These are phyloP conservation scores for Acrobasis repandana DNA, from an alignment of 2,888 invertebrate species.

Conservation along the genomic window DNA sequence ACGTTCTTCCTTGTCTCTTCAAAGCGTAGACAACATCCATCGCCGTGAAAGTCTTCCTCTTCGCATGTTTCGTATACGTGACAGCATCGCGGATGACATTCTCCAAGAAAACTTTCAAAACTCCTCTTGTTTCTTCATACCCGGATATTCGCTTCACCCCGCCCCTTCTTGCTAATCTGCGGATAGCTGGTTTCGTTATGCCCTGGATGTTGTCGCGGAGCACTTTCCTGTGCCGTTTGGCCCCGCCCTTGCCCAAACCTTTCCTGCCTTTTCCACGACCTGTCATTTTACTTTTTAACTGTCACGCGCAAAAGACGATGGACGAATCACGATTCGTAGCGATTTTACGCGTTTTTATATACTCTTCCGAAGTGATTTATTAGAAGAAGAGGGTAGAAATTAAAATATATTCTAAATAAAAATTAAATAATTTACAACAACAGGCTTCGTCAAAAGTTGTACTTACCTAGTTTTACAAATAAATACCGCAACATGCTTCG, in stretches of 20 bases:
- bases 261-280: slow-evolving; percentile 91
- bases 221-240: slow-evolving; percentile 92
- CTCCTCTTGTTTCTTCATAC: slow-evolving; percentile 91
- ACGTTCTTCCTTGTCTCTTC: slow-evolving; percentile 90
- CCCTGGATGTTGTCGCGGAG: slow-evolving; percentile 91
- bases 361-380: background rate
- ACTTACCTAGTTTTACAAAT: no score
- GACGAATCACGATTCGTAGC: slow-evolving; percentile 24
- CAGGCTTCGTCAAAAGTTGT: no score
- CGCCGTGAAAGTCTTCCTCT: slow-evolving; percentile 93
- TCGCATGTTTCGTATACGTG: slow-evolving; percentile 93
- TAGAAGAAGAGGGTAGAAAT: background rate
- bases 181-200: slow-evolving; percentile 90
- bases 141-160: slow-evolving; percentile 89
- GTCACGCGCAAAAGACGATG: slow-evolving; percentile 19
- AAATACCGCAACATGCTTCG: no score
- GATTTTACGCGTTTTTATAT: slow-evolving; percentile 23
- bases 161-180: slow-evolving; percentile 87
- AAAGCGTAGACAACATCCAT: slow-evolving; percentile 95
- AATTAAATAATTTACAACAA: no score
- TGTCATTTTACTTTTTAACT: slow-evolving; percentile 80
- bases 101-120: slow-evolving; percentile 91
- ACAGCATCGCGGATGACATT: slow-evolving; percentile 93
- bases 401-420: no score
- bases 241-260: slow-evolving; percentile 90